Percentiles rank a stretch among this genome's conserved stretches.
phyloP scores from a whole-genome alignment of 2,888 invertebrate species.

The Dioctria rufipes region DNA sequence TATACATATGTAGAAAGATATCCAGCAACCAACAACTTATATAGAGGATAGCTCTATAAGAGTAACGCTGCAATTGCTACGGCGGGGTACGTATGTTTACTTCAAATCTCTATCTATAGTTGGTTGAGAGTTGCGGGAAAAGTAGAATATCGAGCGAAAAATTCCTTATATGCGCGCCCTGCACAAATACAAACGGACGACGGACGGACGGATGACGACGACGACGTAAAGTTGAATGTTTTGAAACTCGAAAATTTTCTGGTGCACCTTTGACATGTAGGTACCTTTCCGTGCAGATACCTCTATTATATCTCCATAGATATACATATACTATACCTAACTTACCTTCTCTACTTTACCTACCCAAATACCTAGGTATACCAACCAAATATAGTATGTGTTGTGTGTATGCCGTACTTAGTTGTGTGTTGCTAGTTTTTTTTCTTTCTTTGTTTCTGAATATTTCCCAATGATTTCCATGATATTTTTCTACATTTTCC shows the following conservation, averaged over 20 bases:
- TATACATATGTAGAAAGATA: no score
- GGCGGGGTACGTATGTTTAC: constrained; percentile 38
- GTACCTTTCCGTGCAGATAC: not conserved
- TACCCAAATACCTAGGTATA: not conserved
- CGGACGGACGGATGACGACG: not conserved
- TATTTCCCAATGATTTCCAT: constrained; percentile 43
- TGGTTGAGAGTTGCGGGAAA: constrained; percentile 1
- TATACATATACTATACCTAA: not conserved
- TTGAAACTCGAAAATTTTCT: constrained; percentile 20
- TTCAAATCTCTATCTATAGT: constrained; percentile 36
- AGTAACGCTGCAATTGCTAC: constrained; percentile 22
- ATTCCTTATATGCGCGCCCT: constrained; percentile 40
- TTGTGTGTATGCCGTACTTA: constrained; percentile 13
- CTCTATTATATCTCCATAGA: not conserved
- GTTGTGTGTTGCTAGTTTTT: constrained; percentile 4
- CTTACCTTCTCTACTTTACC: not conserved
- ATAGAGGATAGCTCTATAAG: no score
- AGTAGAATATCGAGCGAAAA: constrained; percentile 43
- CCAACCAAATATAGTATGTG: no score
- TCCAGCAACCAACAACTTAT: no score
- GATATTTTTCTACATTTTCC: constrained; percentile 31
- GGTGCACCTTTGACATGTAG: constrained; percentile 44
- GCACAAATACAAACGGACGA: not conserved
- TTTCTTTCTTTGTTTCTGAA: no score
- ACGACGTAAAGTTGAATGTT: not conserved